Evolutionary conservation across 2,888 invertebrate species (phyloP).

Genomic region (Nysson spinosus): DNA sequence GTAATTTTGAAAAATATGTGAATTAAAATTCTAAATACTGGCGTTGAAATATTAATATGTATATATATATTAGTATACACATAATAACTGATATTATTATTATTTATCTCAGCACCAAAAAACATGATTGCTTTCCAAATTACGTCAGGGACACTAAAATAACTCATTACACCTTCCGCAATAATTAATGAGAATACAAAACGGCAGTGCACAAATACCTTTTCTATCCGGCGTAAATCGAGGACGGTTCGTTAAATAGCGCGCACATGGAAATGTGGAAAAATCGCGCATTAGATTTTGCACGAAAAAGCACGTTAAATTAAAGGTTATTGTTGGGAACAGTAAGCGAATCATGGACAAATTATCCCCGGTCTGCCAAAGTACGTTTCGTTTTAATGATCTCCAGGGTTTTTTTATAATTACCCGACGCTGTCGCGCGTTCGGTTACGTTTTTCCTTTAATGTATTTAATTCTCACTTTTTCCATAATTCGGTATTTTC

Average conservation of each 20-base stretch:
- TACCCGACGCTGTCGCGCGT: slow-evolving; percentile 8
- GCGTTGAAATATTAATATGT: too few relatives aligned
- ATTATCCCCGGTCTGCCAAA: slow-evolving; percentile 13
- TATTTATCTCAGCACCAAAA: too few relatives aligned
- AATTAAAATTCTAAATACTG: too few relatives aligned
- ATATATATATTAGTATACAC: too few relatives aligned
- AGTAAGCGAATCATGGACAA: slow-evolving; percentile 5
- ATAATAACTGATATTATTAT: too few relatives aligned
- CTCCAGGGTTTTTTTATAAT: slow-evolving; percentile 45
- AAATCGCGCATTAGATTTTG: slow-evolving; percentile 20
- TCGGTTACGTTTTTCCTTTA: slow-evolving; percentile 16
- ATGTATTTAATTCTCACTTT: background rate
- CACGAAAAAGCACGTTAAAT: slow-evolving; percentile 4
- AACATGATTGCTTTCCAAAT: too few relatives aligned
- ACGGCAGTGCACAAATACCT: too few relatives aligned
- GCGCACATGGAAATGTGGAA: slow-evolving; percentile 29
- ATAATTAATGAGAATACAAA: too few relatives aligned
- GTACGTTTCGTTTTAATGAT: slow-evolving; percentile 50
- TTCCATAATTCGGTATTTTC: background rate
- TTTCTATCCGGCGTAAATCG: too few relatives aligned
- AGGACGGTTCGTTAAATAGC: slow-evolving; percentile 12
- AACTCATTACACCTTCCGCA: too few relatives aligned
- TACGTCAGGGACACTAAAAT: too few relatives aligned
- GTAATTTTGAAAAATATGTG: too few relatives aligned
- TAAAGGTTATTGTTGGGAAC: slow-evolving; percentile 18